Evolutionary conservation across 2,797 vertebrate species (phyloP).

Genomic region (Triplophysa bombifrons): DNA sequence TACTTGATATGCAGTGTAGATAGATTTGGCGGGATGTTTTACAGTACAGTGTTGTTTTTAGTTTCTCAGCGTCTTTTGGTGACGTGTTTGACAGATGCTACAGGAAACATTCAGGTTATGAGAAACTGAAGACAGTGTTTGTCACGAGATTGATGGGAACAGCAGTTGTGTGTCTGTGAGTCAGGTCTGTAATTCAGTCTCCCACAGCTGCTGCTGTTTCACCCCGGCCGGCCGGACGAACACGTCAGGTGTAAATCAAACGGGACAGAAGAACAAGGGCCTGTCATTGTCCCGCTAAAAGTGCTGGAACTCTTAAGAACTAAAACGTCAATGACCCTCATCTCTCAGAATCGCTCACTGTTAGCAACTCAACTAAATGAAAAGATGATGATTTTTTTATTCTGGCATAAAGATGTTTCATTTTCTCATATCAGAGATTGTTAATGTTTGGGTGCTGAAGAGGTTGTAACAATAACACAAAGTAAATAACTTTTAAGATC

Average conservation of each 20-base stretch:
- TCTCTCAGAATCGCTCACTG: neutral
- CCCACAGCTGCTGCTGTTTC: conserved; percentile 4
- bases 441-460: neutral
- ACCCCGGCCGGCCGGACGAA: neutral
- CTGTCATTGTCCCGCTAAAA: neutral
- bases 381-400: too few species aligned
- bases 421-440: neutral
- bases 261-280: neutral
- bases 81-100: neutral
- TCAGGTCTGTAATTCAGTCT: conserved; percentile 15
- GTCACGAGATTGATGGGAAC: conserved; percentile 25
- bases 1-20: too few species aligned
- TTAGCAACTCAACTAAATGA: too few species aligned
- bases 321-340: neutral
- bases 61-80: neutral
- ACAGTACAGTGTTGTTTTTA: neutral
- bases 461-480: neutral
- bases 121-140: neutral
- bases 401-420: too few species aligned
- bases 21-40: too few species aligned
- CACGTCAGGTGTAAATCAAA: conserved; percentile 24
- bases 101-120: neutral
- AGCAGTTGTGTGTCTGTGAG: conserved; percentile 18
- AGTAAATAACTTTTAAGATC: neutral
- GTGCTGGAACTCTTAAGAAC: neutral